Evolutionary conservation across 1,140 invertebrate genomes (phyloP).

Genomic region (Agraylea sexmaculata): DNA sequence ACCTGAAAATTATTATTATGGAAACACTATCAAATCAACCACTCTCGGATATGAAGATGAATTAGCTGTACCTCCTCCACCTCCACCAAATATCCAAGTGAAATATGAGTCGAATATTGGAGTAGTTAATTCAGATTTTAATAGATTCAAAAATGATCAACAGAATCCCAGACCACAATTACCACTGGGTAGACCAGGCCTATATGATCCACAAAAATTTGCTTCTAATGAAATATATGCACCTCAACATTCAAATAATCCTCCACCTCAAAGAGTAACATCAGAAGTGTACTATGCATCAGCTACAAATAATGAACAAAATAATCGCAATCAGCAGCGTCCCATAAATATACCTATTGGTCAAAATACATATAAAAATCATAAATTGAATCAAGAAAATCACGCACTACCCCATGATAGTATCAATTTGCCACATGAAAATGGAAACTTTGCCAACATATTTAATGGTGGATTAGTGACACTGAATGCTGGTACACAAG

Average conservation of each 20-base stretch:
- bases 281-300: conserved; percentile 40
- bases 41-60: conserved; percentile 34
- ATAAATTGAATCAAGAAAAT: neutral
- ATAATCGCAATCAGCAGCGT: no score
- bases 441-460: conserved; percentile 16
- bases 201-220: conserved; percentile 25
- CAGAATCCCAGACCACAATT: conserved; percentile 25
- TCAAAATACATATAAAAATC: conserved; percentile 11
- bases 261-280: conserved; percentile 35
- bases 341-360: conserved; percentile 11
- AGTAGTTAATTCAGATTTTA: conserved; percentile 14
- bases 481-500: conserved; percentile 20
- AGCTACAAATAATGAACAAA: conserved; percentile 27
- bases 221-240: conserved; percentile 16
- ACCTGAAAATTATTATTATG: neutral
- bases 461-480: conserved; percentile 19
- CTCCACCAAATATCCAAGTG: conserved; percentile 27
- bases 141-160: conserved; percentile 14
- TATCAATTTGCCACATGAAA: conserved; percentile 12
- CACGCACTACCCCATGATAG: conserved; percentile 5
- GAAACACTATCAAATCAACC: conserved; percentile 14
- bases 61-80: conserved; percentile 36
- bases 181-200: conserved; percentile 33
- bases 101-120: conserved; percentile 20
- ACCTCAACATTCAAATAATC: conserved; percentile 22